Percentiles rank a stretch among this genome's conserved stretches.
phyloP scores from a whole-genome alignment of 1,140 invertebrate genomes.

The Sminthurides bifidus region DNA sequence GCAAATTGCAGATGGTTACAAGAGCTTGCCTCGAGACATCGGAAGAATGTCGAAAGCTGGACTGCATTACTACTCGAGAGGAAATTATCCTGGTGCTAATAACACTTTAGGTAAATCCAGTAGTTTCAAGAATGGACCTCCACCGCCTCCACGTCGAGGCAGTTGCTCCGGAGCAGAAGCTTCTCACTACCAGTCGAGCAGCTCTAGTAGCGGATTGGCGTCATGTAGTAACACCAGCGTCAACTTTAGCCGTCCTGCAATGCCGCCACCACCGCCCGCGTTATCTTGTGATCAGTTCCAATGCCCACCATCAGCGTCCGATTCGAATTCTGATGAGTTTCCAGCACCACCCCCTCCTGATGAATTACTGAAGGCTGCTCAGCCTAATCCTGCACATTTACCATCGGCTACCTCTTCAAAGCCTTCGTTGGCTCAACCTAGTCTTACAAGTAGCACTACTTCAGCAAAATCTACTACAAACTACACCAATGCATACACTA shows the following conservation, averaged over 20 bases:
- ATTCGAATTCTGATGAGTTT: conserved; percentile 10
- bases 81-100: conserved; percentile 10
- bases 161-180: conserved; percentile 12
- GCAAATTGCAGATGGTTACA: conserved; percentile 24
- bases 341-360: conserved; percentile 24
- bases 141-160: conserved; percentile 24
- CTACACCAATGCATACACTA: neutral
- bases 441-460: too few species aligned
- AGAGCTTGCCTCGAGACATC: conserved; percentile 29
- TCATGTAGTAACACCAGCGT: neutral
- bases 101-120: conserved; percentile 15
- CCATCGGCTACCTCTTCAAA: conserved; percentile 8
- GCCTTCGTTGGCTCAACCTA: conserved; percentile 22
- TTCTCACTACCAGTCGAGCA: conserved; percentile 7
- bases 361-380: conserved; percentile 12
- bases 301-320: conserved; percentile 9
- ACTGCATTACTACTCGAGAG: neutral
- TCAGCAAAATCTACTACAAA: neutral
- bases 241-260: neutral
- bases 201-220: conserved; percentile 2
- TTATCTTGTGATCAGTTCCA: conserved; percentile 26
- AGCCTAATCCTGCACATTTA: neutral
- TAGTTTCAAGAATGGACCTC: conserved; percentile 21
- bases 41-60: conserved; percentile 22
- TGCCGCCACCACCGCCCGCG: conserved; percentile 26